phyloP scores from a whole-genome alignment of 2,113 vertebrate species.

The Garra rufa region DNA sequence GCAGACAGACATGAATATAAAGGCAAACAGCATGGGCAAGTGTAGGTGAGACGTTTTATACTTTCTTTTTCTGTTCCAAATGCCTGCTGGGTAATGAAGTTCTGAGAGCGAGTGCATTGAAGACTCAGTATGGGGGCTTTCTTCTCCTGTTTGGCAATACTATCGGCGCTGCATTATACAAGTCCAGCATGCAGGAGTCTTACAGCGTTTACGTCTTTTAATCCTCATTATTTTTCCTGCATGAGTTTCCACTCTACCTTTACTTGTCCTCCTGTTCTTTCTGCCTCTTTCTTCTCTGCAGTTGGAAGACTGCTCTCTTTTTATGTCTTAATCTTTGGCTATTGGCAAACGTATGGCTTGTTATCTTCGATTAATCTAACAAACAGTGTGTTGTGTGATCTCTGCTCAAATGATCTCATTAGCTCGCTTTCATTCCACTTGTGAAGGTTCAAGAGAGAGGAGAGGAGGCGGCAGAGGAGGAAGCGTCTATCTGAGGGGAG shows the following conservation, averaged over 20 bases:
- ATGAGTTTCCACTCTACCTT: not conserved
- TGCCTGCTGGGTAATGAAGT: constrained; percentile 62
- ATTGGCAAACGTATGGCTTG: constrained; percentile 63
- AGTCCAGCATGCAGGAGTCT: constrained; percentile 17
- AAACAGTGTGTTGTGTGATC: constrained; percentile 63
- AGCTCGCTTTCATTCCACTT: constrained; percentile 64
- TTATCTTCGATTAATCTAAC: constrained; percentile 64
- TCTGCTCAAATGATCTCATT: constrained; percentile 63
- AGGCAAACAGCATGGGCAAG: constrained; percentile 51
- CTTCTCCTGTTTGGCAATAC: constrained; percentile 22
- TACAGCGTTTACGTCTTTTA: constrained; percentile 21
- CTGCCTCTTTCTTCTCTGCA: constrained; percentile 8
- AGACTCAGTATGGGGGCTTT: constrained; percentile 46
- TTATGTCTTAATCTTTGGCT: constrained; percentile 26
- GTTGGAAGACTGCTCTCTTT: constrained; percentile 52
- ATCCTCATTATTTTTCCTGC: constrained; percentile 34
- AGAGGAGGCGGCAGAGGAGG: constrained; percentile 25
- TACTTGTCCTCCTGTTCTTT: not conserved
- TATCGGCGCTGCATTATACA: not conserved
- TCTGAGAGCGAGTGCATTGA: constrained; percentile 35
- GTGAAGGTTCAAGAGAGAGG: constrained; percentile 41
- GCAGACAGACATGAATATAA: constrained; percentile 51
- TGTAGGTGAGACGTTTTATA: constrained; percentile 59
- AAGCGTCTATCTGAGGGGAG: not conserved
- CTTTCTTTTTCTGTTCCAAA: constrained; percentile 58